Evolutionary conservation across 2,797 vertebrate genomes (phyloP).

Genomic region (Ataeniobius toweri): DNA sequence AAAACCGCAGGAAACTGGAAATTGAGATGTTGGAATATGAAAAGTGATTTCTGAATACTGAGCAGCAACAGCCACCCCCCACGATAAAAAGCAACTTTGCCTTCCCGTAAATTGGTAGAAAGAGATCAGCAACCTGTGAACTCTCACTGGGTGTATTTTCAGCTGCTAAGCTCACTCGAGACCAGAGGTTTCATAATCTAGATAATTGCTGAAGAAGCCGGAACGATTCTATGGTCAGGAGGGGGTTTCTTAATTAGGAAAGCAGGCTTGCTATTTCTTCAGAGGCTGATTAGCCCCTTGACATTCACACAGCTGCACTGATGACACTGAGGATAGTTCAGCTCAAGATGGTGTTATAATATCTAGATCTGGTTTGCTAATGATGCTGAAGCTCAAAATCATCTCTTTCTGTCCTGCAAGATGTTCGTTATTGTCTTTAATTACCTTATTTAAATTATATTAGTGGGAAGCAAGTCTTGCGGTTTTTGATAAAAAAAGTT

Average conservation of each 20-base stretch:
- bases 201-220: slow-evolving; percentile 43
- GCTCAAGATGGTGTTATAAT: slow-evolving; percentile 17
- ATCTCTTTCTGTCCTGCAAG: background rate
- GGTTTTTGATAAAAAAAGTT: slow-evolving; percentile 6
- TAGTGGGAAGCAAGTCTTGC: background rate
- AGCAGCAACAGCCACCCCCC: background rate
- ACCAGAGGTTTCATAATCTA: slow-evolving; percentile 37
- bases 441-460: background rate
- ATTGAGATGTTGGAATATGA: slow-evolving; percentile 17
- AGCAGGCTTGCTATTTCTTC: slow-evolving; percentile 18
- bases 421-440: slow-evolving; percentile 4
- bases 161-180: slow-evolving; percentile 39
- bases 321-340: slow-evolving; percentile 37
- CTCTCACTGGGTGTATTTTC: slow-evolving; percentile 4
- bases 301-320: slow-evolving; percentile 40
- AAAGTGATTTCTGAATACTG: slow-evolving; percentile 27
- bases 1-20: slow-evolving; percentile 18
- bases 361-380: slow-evolving; percentile 21
- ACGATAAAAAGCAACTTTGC: slow-evolving; percentile 7
- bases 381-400: slow-evolving; percentile 18
- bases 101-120: background rate
- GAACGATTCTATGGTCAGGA: slow-evolving; percentile 39
- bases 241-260: slow-evolving; percentile 38
- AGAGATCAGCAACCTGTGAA: slow-evolving; percentile 10
- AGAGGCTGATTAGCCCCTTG: slow-evolving; percentile 50